Percentiles rank a stretch among this genome's conserved stretches.
Conservation (phyloP, 37 sponge, comb jelly and placozoan species). For the Spongia lamella region DNA sequence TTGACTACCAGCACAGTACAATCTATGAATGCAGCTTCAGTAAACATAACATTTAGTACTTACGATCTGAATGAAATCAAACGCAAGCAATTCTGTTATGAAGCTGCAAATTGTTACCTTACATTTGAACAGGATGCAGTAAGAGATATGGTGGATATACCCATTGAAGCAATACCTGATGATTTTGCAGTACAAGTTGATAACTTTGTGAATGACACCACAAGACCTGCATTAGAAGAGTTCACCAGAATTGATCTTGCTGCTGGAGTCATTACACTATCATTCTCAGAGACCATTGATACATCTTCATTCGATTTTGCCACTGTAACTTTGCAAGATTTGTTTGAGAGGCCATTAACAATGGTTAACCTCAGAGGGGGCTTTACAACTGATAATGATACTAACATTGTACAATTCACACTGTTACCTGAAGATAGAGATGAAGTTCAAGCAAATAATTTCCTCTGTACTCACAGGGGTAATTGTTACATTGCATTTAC, state of each 20-base stretch:
- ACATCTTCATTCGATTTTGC: conserved; percentile 56
- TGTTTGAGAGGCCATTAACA: conserved; percentile 58
- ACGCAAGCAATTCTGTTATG: conserved; percentile 67
- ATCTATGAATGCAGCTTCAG: conserved; percentile 46
- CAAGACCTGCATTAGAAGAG: conserved; percentile 56
- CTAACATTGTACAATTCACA: conserved; percentile 54
- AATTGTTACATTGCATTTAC: conserved; percentile 91
- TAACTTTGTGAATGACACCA: conserved; percentile 61
- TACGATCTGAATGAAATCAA: conserved; percentile 91
- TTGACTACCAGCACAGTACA: conserved; percentile 62
- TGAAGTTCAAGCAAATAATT: conserved; percentile 53
- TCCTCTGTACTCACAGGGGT: conserved; percentile 78
- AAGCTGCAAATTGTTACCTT: conserved; percentile 57
- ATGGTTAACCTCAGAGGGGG: conserved; percentile 78
- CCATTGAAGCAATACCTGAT: conserved; percentile 76
- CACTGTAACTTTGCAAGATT: conserved; percentile 68
- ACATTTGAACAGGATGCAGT: conserved; percentile 76
- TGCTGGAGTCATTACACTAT: conserved; percentile 54
- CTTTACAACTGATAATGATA: conserved; percentile 41
- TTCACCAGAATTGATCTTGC: conserved; percentile 77
- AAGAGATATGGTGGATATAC: conserved; percentile 75
- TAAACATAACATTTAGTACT: conserved; percentile 46
- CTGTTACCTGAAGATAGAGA: conserved; percentile 42
- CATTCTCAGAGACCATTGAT: conserved; percentile 85
- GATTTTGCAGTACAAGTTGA: conserved; percentile 67